A percentile compares a stretch with the other conserved stretches of the same genome.
phyloP scores from a whole-genome alignment of 2,797 vertebrate genomes.

The Melanotaenia pygmaea region DNA sequence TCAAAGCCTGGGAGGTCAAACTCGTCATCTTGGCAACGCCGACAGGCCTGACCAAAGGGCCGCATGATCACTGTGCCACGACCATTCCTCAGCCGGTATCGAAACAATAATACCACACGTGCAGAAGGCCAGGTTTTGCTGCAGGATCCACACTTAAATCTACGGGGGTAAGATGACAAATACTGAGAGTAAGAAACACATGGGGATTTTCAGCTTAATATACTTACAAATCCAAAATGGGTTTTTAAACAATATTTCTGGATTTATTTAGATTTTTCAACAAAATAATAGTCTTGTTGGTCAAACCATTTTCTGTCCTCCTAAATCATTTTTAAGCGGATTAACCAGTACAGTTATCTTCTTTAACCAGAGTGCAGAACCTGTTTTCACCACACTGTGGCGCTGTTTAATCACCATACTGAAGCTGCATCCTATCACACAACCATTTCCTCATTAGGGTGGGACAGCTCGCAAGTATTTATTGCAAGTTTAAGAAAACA shows the following conservation, averaged over 20 bases:
- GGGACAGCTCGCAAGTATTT: no score
- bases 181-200: not conserved
- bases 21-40: not conserved
- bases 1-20: slow-evolving; percentile 55
- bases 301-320: not conserved
- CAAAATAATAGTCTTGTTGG: no score
- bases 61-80: slow-evolving; percentile 70
- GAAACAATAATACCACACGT: slow-evolving; percentile 65
- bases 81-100: slow-evolving; percentile 55
- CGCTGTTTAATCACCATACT: slow-evolving; percentile 10
- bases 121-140: slow-evolving; percentile 65
- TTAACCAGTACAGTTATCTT: not conserved
- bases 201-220: not conserved
- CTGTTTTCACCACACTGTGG: slow-evolving; percentile 1
- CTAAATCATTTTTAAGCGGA: not conserved
- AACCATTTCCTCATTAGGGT: no score
- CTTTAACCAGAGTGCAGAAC: not conserved
- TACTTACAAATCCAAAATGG: not conserved
- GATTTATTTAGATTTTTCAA: no score
- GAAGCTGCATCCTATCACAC: not conserved
- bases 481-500: not conserved
- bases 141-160: slow-evolving; percentile 66
- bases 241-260: not conserved
- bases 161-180: slow-evolving; percentile 26
- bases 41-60: slow-evolving; percentile 70